These are phyloP conservation scores for Danio aesculapii DNA, from an alignment of 2,797 vertebrate genomes.

Conservation along the genomic window DNA sequence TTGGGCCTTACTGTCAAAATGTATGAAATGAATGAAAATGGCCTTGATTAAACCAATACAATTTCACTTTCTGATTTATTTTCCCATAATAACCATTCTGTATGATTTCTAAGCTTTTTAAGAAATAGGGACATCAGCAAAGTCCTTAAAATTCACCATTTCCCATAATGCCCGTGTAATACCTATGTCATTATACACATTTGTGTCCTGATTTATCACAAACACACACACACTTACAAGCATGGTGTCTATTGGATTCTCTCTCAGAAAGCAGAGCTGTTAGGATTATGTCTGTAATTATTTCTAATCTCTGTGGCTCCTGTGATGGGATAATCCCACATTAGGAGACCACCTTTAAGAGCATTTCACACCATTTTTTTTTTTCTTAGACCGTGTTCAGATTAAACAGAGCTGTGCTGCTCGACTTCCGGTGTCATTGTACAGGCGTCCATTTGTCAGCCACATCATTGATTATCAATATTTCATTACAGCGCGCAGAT, in stretches of 20 bases:
- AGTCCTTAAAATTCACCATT: too few relatives aligned
- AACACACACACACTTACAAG: too few relatives aligned
- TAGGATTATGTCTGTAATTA: slow-evolving; percentile 69
- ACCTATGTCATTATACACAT: too few relatives aligned
- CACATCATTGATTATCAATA: slow-evolving; percentile 67
- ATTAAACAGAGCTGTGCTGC: slow-evolving; percentile 51
- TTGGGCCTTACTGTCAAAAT: too few relatives aligned
- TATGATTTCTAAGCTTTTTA: too few relatives aligned
- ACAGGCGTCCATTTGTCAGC: slow-evolving; percentile 52
- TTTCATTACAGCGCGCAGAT: slow-evolving; percentile 62
- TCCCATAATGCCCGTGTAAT: too few relatives aligned
- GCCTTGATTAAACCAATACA: too few relatives aligned
- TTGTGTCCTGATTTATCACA: too few relatives aligned
- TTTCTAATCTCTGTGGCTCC: slow-evolving; percentile 68
- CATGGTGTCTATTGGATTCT: slow-evolving; percentile 59
- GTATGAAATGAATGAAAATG: too few relatives aligned
- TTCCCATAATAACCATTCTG: too few relatives aligned
- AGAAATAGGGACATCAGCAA: too few relatives aligned
- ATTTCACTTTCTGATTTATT: too few relatives aligned
- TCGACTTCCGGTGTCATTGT: slow-evolving; percentile 25
- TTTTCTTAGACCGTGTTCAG: slow-evolving; percentile 43
- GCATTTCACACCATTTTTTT: slow-evolving; percentile 68
- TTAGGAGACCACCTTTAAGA: slow-evolving; percentile 64
- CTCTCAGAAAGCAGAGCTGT: slow-evolving; percentile 56
- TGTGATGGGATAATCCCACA: slow-evolving; percentile 62